Evolutionary conservation across 2,888 invertebrate genomes (phyloP), one percentile per base, ranked within the genome.

Genomic region (Harpalus rubripes): DNA sequence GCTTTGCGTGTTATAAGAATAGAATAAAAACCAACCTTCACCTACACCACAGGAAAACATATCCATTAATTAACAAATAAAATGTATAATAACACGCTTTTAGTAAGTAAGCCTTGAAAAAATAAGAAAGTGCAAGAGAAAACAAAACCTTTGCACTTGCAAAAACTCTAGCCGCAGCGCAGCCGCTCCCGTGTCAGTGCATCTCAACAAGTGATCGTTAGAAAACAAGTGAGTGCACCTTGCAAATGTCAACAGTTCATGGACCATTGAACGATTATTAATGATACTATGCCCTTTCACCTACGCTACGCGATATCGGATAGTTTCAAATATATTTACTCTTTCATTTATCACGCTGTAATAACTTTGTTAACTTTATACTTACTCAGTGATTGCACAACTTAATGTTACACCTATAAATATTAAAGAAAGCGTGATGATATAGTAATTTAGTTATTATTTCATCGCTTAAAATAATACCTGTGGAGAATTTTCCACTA

Each of bases 161-260:
- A 52, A 52, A 52, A 52, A 52, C 44, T 32, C 12, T 12, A 52
- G 3, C 22, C 22, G 22, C 22, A 22, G 3, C 22, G 3, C 22
- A 22, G 44, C 44, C 44, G 44, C 44, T 52, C 44, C 44, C 44
- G 44, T 12, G 10, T 12, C 44, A 52, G 44, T 52, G 44, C 72
- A 74, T 18, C n/a, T 5, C 12, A 58, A 78, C 78, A 78, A 58
- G 58, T 78, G 58, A 41, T 32, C 22, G 41, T 32, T 44, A 74
- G 44, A 44, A 72, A 72, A 74, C 52, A 52, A 52, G 58, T 78
- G 39, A 44, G 52, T 68, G 65, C 72, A 82, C 72, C 82, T 82
- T 82, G 56, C 74, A 83, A 83, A 83, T 83, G 74, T 74, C 83
- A 83, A 41, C 74, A 76, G 83, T 83, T 83, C 83, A 83, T 58